Conservation (phyloP, 37 sponge, comb jelly and placozoan genomes). For the Oscarella lobularis region DNA sequence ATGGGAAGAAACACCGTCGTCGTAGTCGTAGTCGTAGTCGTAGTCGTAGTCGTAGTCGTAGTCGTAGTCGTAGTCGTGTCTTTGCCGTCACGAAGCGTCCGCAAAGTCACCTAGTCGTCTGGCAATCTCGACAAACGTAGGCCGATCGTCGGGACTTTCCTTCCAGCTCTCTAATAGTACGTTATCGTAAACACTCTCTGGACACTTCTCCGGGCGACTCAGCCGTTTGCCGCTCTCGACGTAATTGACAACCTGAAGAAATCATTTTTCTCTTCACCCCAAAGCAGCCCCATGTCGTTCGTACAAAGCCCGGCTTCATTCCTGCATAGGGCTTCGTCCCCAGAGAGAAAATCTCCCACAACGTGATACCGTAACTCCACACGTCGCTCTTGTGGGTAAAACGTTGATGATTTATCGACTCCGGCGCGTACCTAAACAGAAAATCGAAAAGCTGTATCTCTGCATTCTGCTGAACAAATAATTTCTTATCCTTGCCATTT, state of each 20-base stretch:
- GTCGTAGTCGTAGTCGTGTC: background rate
- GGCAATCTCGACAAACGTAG: background rate
- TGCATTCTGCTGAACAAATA: too few relatives aligned
- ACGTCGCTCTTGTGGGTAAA: constrained; percentile 3
- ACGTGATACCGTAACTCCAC: constrained; percentile 2
- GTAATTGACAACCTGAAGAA: background rate
- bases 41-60: too few relatives aligned
- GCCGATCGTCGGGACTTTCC: background rate
- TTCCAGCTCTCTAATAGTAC: constrained; percentile 1
- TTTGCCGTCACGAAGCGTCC: background rate
- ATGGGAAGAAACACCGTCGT: too few relatives aligned
- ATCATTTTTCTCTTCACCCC: too few relatives aligned
- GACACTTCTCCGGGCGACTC: background rate
- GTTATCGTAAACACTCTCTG: background rate
- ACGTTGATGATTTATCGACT: background rate
- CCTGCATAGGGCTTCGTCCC: background rate
- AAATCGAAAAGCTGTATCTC: background rate
- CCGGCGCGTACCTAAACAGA: constrained; percentile 3
- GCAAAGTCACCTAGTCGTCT: background rate
- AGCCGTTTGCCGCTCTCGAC: background rate
- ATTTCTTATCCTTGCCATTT: background rate
- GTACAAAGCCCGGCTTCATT: background rate
- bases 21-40: too few relatives aligned
- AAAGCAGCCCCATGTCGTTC: too few relatives aligned
- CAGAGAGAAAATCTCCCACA: background rate